Evolutionary conservation across 1,140 invertebrate genomes (phyloP).

Genomic region (Aphaenogaster ashmeadi): DNA sequence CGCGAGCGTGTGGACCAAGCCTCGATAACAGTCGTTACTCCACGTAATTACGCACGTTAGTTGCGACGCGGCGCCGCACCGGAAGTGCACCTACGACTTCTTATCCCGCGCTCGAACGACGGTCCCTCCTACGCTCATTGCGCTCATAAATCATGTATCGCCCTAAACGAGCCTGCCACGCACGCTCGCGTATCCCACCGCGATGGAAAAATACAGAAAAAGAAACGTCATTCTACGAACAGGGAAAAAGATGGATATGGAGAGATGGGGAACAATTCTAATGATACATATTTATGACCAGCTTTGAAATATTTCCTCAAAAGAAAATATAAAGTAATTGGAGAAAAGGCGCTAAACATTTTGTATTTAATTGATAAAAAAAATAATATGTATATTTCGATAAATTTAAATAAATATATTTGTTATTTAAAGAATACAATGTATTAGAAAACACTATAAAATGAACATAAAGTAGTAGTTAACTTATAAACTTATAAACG

Average conservation of each 20-base stretch:
- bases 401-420: too few relatives aligned
- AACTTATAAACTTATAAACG: too few relatives aligned
- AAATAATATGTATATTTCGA: too few relatives aligned
- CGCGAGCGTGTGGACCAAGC: not conserved
- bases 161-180: not conserved
- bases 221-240: not conserved
- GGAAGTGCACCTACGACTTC: slow-evolving; percentile 58
- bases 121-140: slow-evolving; percentile 52
- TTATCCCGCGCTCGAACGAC: slow-evolving; percentile 39
- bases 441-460: too few relatives aligned
- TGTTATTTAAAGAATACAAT: too few relatives aligned
- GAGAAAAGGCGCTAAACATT: too few relatives aligned
- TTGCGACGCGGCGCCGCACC: not conserved
- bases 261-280: not conserved
- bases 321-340: not conserved
- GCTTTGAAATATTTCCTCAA: not conserved
- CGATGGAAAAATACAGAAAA: not conserved
- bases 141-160: slow-evolving; percentile 48
- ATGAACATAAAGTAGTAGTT: too few relatives aligned
- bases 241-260: too few relatives aligned
- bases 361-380: too few relatives aligned
- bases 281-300: not conserved
- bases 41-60: slow-evolving; percentile 29
- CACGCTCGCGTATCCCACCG: not conserved
- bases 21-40: slow-evolving; percentile 34